Evolutionary conservation across 2,888 invertebrate species (phyloP).

Genomic region (Chromoteleia sp.): DNA sequence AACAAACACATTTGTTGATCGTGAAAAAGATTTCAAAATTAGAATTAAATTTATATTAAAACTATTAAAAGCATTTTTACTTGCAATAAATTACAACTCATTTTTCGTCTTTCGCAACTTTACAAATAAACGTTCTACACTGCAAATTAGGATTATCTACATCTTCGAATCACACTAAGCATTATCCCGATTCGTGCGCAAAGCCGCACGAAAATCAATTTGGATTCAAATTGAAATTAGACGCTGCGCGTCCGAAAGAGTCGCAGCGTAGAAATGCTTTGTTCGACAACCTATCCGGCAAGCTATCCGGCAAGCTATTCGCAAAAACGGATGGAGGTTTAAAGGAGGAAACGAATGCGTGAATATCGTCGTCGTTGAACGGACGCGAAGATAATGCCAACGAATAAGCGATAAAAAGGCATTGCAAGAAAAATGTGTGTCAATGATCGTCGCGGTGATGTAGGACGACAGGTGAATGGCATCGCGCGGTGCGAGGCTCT

Average conservation of each 20-base stretch:
- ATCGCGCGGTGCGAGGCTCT: conserved; percentile 41
- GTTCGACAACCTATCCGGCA: neutral
- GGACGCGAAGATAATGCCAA: conserved; percentile 19
- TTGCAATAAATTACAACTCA: too few species aligned
- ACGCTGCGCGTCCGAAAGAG: conserved; percentile 1
- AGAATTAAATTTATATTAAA: too few species aligned
- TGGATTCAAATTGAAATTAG: conserved; percentile 34
- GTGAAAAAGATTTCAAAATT: too few species aligned
- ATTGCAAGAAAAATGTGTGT: conserved; percentile 67
- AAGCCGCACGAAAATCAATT: conserved; percentile 3
- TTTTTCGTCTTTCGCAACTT: too few species aligned
- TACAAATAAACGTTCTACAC: too few species aligned
- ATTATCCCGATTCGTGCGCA: too few species aligned
- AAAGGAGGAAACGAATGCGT: neutral
- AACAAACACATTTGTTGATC: too few species aligned
- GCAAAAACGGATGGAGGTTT: neutral
- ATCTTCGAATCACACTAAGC: too few species aligned
- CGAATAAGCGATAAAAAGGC: conserved; percentile 45
- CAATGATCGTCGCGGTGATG: conserved; percentile 64
- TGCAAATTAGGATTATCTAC: too few species aligned
- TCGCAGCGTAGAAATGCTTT: conserved; percentile 8
- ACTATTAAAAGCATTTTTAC: too few species aligned
- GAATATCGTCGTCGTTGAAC: conserved; percentile 6
- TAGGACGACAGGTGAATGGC: conserved; percentile 68
- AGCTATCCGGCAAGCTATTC: too few species aligned